phyloP scores from a whole-genome alignment of 2,797 vertebrate species.

The Sylvilagus floridanus region DNA sequence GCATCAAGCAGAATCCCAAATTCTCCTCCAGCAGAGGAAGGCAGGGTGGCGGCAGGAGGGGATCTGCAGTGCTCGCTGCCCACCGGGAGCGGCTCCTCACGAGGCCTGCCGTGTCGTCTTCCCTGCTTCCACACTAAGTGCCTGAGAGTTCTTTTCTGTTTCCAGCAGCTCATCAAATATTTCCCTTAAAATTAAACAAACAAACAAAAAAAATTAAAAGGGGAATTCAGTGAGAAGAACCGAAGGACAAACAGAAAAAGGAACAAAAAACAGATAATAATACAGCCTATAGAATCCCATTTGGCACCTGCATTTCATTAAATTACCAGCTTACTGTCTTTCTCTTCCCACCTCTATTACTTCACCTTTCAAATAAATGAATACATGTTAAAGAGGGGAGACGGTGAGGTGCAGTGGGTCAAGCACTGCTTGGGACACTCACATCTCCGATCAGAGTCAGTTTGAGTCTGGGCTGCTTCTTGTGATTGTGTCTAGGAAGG shows the following conservation, averaged over 20 bases:
- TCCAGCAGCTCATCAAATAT: conserved; percentile 97
- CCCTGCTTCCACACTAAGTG: conserved; percentile 85
- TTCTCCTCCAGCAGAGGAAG: conserved; percentile 80
- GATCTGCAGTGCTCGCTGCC: conserved; percentile 51
- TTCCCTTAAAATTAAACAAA: conserved; percentile 89
- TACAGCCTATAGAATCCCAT: not conserved
- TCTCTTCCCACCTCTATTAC: too few relatives aligned
- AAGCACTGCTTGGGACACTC: too few relatives aligned
- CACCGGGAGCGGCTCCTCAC: conserved; percentile 79
- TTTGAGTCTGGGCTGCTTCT: too few relatives aligned
- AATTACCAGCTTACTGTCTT: not conserved
- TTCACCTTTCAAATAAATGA: too few relatives aligned
- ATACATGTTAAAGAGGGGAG: too few relatives aligned
- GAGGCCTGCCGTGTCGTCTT: conserved; percentile 85
- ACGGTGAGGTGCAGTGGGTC: too few relatives aligned
- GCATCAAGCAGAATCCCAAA: conserved; percentile 84
- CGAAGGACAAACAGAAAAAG: not conserved
- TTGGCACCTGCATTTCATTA: conserved; percentile 34
- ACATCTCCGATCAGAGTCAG: too few relatives aligned
- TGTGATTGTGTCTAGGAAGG: too few relatives aligned
- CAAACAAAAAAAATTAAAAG: conserved; percentile 46
- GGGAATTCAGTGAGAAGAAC: conserved; percentile 43
- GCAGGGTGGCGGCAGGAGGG: conserved; percentile 35
- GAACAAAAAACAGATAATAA: not conserved
- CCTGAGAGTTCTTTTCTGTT: conserved; percentile 91